Evolutionary conservation across 2,113 vertebrate genomes (phyloP), one percentile per base, ranked within the genome.

Genomic region (Scomber scombrus): DNA sequence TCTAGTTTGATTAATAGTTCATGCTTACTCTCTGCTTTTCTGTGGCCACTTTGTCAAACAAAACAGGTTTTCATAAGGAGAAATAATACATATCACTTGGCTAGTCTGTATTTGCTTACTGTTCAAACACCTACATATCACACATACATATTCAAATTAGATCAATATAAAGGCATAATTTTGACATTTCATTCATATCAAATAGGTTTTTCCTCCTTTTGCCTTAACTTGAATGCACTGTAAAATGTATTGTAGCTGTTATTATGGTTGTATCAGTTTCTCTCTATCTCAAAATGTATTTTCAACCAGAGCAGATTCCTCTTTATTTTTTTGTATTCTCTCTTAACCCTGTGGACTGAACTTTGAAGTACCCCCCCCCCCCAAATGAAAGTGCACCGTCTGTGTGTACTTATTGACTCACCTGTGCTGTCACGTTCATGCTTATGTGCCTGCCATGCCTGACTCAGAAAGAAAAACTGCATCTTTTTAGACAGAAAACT

Each of bases 401-500:
- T 85, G 47, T 34, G 65, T 87, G 58, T 68, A 51, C 34, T 85
- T 88, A 82, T 86, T 85, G 85, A 77, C 80, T 82, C 58, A 14
- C 63, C 52, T 21, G 60, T 71, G 61, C 83, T 57, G 71, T 80
- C 71, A 54, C 64, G 15, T 70, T 86, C 57, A 49, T 75, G 67
- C 75, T 55, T 62, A 54, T 85, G 78, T 69, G 60, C 56, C 73
- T 80, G 64, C 68, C 66, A 46, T 81, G 70, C 34, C 50, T 55
- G 51, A 34, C 67, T 75, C 67, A 15, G 34, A 67, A 43, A 68
- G 55, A 31, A 70, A 50, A 58, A 43, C 56, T 12, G 10, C 18
- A 83, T 77, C 56, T 81, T 85, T 75, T 69, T 46, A 89, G 79
- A 76, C 55, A 57, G 49, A 88, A 73, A 54, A 50, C 68, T 62